Percentiles rank a stretch among this genome's conserved stretches.
Conservation (phyloP, 2,797 vertebrate genomes). For the Staurois parvus region DNA sequence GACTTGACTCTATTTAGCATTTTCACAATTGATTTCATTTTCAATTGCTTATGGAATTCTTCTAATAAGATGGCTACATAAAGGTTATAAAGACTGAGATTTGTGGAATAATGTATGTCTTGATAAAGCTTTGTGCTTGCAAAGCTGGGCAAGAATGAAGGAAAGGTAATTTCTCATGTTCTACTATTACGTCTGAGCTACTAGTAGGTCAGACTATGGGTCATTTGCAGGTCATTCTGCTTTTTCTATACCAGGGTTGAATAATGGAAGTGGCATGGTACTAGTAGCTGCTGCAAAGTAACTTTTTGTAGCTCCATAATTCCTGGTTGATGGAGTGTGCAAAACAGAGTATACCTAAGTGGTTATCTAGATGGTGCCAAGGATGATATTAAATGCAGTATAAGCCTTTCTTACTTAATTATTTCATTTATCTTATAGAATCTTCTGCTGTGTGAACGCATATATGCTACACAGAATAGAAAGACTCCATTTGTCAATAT, state of each 20-base stretch:
- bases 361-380: background rate
- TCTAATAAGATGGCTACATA: background rate
- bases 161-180: background rate
- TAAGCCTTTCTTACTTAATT: background rate
- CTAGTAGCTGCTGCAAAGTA: background rate
- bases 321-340: constrained; percentile 18
- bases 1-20: background rate
- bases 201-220: constrained; percentile 21
- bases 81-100: background rate
- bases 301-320: background rate
- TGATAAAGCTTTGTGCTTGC: background rate
- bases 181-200: background rate
- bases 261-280: background rate
- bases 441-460: background rate
- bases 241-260: background rate
- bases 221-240: constrained; percentile 15
- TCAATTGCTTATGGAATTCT: background rate
- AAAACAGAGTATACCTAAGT: background rate
- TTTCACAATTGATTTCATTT: background rate
- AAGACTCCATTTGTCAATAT: too few species aligned
- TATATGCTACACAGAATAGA: background rate
- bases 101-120: background rate
- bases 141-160: background rate
- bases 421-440: background rate
- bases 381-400: background rate